These are phyloP conservation scores for Odocoileus virginianus DNA, from an alignment of 2,113 vertebrate genomes.

Conservation along the genomic window DNA sequence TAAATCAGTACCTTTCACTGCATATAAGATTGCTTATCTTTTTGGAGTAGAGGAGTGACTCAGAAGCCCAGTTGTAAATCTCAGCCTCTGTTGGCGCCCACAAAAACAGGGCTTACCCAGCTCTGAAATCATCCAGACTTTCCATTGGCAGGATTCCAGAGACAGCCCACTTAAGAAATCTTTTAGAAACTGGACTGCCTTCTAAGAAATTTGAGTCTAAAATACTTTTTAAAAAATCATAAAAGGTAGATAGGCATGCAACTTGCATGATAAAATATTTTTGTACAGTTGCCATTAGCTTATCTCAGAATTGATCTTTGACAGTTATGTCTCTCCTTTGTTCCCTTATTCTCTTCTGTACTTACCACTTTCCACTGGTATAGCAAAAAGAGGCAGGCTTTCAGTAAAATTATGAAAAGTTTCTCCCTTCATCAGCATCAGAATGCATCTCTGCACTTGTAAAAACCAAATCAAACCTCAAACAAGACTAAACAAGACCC, in stretches of 20 bases:
- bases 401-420: not conserved
- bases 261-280: not conserved
- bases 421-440: not conserved
- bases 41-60: not conserved
- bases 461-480: not conserved
- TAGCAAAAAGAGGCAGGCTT: not conserved
- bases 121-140: not conserved
- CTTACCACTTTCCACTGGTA: not conserved
- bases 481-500: not conserved
- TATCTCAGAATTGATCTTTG: not conserved
- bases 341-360: not conserved
- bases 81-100: not conserved
- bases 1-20: not conserved
- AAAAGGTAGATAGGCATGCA: not conserved
- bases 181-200: not conserved
- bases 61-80: not conserved
- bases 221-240: not conserved
- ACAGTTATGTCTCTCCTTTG: not conserved
- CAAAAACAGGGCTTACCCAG: not conserved
- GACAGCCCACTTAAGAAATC: not conserved
- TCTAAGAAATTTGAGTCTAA: conserved; percentile 12
- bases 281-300: not conserved
- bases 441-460: not conserved
- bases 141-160: not conserved
- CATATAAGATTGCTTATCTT: not conserved